Evolutionary conservation across 1,140 invertebrate genomes (phyloP).

Genomic region (Arctopsyche grandis): DNA sequence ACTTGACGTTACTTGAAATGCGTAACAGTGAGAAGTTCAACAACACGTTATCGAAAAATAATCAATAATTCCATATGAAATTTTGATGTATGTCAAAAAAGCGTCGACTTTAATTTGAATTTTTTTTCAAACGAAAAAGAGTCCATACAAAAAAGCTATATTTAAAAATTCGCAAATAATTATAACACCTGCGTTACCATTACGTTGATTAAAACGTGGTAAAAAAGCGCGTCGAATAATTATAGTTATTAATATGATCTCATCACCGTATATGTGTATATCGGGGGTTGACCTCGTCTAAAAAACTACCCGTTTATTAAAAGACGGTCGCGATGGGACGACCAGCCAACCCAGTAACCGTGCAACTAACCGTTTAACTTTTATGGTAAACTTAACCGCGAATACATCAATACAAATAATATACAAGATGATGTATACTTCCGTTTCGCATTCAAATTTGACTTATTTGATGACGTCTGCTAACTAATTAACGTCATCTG

Average conservation of each 20-base stretch:
- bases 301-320: conserved; percentile 14
- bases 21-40: no score
- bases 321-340: conserved; percentile 36
- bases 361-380: conserved; percentile 5
- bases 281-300: background rate
- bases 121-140: no score
- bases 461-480: no score
- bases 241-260: background rate
- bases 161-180: no score
- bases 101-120: background rate
- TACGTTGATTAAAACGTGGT: background rate
- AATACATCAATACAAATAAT: no score
- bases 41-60: background rate
- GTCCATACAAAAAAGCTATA: no score
- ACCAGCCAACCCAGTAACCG: conserved; percentile 28
- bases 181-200: no score
- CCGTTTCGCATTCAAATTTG: no score
- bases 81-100: background rate
- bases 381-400: background rate
- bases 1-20: no score
- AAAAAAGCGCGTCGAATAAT: background rate
- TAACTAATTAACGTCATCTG: no score
- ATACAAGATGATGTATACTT: no score
- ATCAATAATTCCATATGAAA: background rate
- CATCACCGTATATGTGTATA: background rate